Base-by-base conservation (phyloP, 2,888 invertebrate genomes). In the Chloromyia formosa region DNA sequence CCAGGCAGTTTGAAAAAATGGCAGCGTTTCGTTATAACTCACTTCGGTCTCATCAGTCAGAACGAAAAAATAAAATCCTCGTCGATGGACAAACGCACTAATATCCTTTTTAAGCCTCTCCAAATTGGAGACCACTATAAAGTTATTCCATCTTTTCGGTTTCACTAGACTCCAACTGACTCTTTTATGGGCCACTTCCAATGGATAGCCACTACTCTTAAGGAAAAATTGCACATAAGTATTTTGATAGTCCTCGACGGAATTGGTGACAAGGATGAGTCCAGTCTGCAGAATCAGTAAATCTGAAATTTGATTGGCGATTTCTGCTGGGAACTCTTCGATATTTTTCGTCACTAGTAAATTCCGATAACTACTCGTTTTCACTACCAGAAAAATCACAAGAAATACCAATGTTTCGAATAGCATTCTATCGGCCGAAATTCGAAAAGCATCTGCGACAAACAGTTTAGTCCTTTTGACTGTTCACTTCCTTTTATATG, bases 1-100 rank as follows among this genome's bases (percentile, higher is more conserved):
- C 73, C 73, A 73, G 9, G 73, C 64, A 18, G 9, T 64, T 3
- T 73, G 42, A 45, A 73, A 73, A 22, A 64, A 23, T 10, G 49
- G 49, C 23, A 22, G 22, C 23, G 35, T 45, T 22, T 49, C 40
- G 22, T 27, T 45, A 5, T n/a, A 49, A 60, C 60, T n/a, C 0
- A 61, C n/a, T n/a, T 14, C 0, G 0, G 16, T 12, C 9, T 61
- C 42, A 1, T 61, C 61, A 7, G 16, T 45, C 1, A 73, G 2
- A 14, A 73, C 42, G 18, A 73, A 73, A 7, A 73, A 73, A 23
- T 61, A 49, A 23, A 42, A 49, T 27, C 58, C 73, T 20, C 22
- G 16, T 35, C 16, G 3, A 12, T 23, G 16, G 3, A 58, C 71
- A 20, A 45, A 49, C 10, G 0, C 14, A 9, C 45, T 22, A 14